Percentiles rank a stretch among this genome's conserved stretches.
Evolutionary conservation across 2,888 invertebrate genomes (phyloP).

Genomic region (Horisme vitalbata): DNA sequence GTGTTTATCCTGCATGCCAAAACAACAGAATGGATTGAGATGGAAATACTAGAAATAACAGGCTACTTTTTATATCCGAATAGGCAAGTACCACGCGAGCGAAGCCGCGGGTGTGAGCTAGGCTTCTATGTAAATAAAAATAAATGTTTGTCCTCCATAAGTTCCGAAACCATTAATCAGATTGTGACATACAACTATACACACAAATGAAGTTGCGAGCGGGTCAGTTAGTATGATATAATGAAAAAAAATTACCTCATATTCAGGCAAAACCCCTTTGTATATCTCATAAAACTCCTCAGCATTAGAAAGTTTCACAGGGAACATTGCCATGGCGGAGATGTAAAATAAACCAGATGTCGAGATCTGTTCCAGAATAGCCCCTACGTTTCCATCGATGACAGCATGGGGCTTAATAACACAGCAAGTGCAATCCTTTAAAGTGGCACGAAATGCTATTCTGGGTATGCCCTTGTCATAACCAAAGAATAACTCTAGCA

Average conservation of each 20-base stretch:
- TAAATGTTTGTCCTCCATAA: too few relatives aligned
- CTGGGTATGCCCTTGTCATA: slow-evolving; percentile 54
- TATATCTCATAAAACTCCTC: slow-evolving; percentile 96
- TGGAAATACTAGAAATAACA: too few relatives aligned
- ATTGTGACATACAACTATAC: too few relatives aligned
- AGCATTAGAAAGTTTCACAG: slow-evolving; percentile 89
- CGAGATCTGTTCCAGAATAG: slow-evolving; percentile 88
- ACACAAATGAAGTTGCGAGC: too few relatives aligned
- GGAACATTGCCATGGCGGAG: slow-evolving; percentile 90
- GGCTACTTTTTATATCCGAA: too few relatives aligned
- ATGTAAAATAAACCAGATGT: slow-evolving; percentile 87
- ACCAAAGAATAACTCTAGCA: slow-evolving; percentile 65
- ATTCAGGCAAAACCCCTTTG: slow-evolving; percentile 91
- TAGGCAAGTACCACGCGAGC: too few relatives aligned
- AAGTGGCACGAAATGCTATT: slow-evolving; percentile 77
- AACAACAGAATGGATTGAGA: too few relatives aligned
- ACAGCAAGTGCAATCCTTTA: slow-evolving; percentile 88
- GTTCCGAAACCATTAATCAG: too few relatives aligned
- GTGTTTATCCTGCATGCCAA: too few relatives aligned
- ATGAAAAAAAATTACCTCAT: slow-evolving; percentile 71
- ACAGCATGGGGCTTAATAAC: slow-evolving; percentile 95
- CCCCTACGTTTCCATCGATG: slow-evolving; percentile 87
- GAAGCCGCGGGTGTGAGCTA: too few relatives aligned
- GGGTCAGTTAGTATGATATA: not conserved
- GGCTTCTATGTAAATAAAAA: too few relatives aligned